Conservation (phyloP, 2,888 invertebrate species). For the Eupithecia abbreviata region DNA sequence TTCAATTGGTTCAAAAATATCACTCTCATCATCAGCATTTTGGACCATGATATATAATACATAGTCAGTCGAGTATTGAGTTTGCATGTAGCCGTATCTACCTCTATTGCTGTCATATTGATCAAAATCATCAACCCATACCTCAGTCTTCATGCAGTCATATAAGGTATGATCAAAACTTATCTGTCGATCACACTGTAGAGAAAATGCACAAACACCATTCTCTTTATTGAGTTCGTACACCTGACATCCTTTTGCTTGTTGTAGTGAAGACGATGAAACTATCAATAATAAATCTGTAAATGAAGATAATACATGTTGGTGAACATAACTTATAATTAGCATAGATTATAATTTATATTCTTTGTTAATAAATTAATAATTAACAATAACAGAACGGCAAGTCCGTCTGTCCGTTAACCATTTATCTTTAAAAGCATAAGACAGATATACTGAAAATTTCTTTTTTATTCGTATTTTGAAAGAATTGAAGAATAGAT, state of each 20-base stretch:
- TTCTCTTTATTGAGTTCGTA: constrained; percentile 8
- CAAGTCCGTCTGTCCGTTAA: too few relatives aligned
- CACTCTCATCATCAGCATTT: constrained; percentile 17
- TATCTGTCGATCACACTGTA: constrained; percentile 18
- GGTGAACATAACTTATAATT: too few relatives aligned
- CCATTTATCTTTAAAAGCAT: too few relatives aligned
- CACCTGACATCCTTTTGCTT: constrained; percentile 11
- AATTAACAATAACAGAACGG: too few relatives aligned
- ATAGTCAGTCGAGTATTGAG: constrained; percentile 14
- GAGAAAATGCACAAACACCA: constrained; percentile 10
- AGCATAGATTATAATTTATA: too few relatives aligned
- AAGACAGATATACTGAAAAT: too few relatives aligned
- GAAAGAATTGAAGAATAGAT: too few relatives aligned
- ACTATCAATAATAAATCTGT: constrained; percentile 20
- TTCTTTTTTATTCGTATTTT: too few relatives aligned
- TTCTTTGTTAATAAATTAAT: too few relatives aligned
- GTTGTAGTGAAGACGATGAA: background rate
- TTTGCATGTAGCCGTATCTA: background rate
- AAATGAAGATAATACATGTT: background rate
- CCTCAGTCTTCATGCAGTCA: constrained; percentile 14
- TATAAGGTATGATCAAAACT: background rate
- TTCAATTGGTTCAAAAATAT: background rate
- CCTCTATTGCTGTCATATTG: background rate
- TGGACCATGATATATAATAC: constrained; percentile 10
- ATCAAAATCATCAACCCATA: background rate